A percentile compares a stretch with the other conserved stretches of the same genome.
Evolutionary conservation across 2,113 vertebrate species (phyloP).

Genomic region (Manacus vitellinus): DNA sequence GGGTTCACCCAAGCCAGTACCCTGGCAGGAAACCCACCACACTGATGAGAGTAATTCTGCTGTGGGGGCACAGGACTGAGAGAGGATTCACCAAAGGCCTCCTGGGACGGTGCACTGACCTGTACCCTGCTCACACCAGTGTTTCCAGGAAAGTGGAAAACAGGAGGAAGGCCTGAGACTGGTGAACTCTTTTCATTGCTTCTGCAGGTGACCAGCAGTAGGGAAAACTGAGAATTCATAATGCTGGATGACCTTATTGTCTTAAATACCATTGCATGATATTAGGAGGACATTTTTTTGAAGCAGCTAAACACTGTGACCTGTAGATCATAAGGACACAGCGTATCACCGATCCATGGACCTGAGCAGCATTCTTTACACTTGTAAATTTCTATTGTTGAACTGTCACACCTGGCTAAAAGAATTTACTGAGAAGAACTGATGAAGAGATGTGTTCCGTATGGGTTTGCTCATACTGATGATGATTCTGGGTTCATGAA

Average conservation of each 20-base stretch:
- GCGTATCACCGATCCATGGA: rapidly evolving
- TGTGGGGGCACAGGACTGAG: not conserved
- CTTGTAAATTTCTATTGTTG: not conserved
- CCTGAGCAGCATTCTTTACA: not conserved
- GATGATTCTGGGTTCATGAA: not conserved
- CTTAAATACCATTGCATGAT: not conserved
- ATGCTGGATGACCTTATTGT: not conserved
- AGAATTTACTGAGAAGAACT: not conserved
- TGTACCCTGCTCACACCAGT: not conserved
- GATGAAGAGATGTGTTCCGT: not conserved
- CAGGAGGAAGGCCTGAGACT: not conserved
- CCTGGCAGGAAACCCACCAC: not conserved
- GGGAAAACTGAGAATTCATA: not conserved
- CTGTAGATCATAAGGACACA: not conserved
- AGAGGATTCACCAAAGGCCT: not conserved
- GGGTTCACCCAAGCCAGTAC: not conserved
- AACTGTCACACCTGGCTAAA: not conserved
- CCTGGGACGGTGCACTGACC: rapidly evolving
- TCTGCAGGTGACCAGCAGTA: not conserved
- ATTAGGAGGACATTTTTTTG: not conserved
- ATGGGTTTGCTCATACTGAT: not conserved
- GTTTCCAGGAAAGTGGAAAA: not conserved
- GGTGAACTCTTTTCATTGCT: not conserved
- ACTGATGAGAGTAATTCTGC: rapidly evolving
- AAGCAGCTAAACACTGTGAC: not conserved